A percentile compares a stretch with the other conserved stretches of the same genome.
Evolutionary conservation across 2,113 vertebrate genomes (phyloP).

Genomic region (Takifugu bimaculatus): DNA sequence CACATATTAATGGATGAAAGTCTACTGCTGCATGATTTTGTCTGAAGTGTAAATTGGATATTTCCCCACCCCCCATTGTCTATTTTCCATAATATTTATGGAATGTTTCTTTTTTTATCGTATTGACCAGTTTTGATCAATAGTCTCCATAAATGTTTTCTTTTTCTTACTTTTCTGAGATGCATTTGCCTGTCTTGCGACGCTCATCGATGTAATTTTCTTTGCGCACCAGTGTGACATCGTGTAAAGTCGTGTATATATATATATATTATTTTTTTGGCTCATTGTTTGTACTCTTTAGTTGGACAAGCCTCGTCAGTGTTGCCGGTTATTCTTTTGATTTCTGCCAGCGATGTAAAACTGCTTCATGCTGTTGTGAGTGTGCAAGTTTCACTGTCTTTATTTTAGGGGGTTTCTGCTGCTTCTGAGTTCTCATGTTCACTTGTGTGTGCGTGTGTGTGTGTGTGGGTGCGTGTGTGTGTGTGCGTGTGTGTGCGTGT

Average conservation of each 20-base stretch:
- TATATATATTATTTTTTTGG: conserved; percentile 70
- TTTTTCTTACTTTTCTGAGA: conserved; percentile 33
- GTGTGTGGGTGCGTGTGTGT: conserved; percentile 7
- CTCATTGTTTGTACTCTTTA: conserved; percentile 85
- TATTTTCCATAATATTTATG: conserved; percentile 83
- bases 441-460: conserved; percentile 9
- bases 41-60: conserved; percentile 68
- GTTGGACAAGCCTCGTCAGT: conserved; percentile 71
- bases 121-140: conserved; percentile 60
- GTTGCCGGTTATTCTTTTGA: conserved; percentile 77
- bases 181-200: conserved; percentile 55
- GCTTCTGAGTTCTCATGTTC: conserved; percentile 55
- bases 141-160: conserved; percentile 52
- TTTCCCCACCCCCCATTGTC: conserved; percentile 50
- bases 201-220: conserved; percentile 64
- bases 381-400: conserved; percentile 78
- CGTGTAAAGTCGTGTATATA: conserved; percentile 89
- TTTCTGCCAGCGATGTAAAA: conserved; percentile 81
- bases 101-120: conserved; percentile 59
- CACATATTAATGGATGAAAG: conserved; percentile 71
- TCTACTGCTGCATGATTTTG: conserved; percentile 76
- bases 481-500: conserved; percentile 11
- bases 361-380: conserved; percentile 83
- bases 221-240: conserved; percentile 72
- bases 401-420: conserved; percentile 64